Percentiles rank a stretch among this genome's conserved stretches.
These are phyloP conservation scores for Rhinopomastus cyanomelas DNA, from an alignment of 2,113 vertebrate genomes.

Conservation along the genomic window DNA sequence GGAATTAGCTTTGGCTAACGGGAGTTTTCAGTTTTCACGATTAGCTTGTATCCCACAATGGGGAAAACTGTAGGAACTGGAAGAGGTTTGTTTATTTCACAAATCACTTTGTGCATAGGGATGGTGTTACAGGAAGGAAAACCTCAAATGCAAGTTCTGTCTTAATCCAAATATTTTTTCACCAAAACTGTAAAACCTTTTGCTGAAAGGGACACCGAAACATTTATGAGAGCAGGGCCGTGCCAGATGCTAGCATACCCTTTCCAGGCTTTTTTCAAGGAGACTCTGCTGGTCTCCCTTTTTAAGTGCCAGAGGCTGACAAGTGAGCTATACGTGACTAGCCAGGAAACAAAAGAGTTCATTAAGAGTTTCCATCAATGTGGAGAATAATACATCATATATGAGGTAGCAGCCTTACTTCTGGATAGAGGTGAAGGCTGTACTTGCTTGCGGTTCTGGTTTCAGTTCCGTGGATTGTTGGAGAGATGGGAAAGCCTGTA, in stretches of 20 bases:
- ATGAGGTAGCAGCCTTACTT: neutral
- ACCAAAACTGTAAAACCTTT: neutral
- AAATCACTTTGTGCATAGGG: no score
- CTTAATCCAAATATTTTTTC: neutral
- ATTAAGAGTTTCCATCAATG: neutral
- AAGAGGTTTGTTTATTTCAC: neutral
- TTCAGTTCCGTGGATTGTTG: neutral
- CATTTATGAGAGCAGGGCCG: neutral
- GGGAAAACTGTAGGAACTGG: neutral
- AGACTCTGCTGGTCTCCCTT: neutral
- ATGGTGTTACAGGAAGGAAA: neutral
- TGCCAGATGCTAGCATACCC: neutral
- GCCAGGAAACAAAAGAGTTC: neutral
- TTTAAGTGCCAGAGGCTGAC: neutral
- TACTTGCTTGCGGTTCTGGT: neutral
- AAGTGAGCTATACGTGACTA: neutral
- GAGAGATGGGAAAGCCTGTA: neutral
- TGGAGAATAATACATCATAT: neutral
- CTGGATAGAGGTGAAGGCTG: neutral
- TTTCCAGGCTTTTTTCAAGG: neutral
- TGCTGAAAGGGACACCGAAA: neutral
- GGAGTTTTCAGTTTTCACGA: neutral
- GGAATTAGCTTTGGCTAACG: neutral
- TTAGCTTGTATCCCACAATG: neutral
- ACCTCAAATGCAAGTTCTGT: neutral